Evolutionary conservation across 2,113 vertebrate species (phyloP), one percentile per base, ranked within the genome.

Genomic region (Austrofundulus limnaeus): DNA sequence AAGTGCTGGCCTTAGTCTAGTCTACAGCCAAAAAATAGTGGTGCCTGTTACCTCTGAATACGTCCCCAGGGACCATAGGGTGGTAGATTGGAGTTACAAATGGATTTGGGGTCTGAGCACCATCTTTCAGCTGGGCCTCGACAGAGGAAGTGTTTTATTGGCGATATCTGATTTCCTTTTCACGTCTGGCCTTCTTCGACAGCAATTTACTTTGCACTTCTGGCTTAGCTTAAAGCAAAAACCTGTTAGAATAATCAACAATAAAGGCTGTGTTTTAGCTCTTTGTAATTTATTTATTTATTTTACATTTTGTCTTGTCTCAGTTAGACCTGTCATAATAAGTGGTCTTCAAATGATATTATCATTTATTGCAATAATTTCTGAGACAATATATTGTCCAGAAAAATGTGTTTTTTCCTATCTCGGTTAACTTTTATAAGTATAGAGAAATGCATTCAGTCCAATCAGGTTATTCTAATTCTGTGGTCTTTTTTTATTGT

Each of bases 1-100:
- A 87, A 86, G 81, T 54, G 45, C 63, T 82, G 81, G 88, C 87
- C 85, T 88, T 83, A 56, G 76, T 25, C 69, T 53, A 21, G 41
- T 62, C 23, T 52, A 11, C 77, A 77, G 74, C 64, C 69, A 69
- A 66, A 48, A 39, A 57, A 64, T 47, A 53, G 66, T 61, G 72
- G 84, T 85, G 69, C 88, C 71, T 37, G 42, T 91, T 87, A 81
- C 81, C 61, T 66, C 42, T 21, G 55, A 61, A 70, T 54, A 49
- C 48, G 64, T 79, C 72, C 46, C 77, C 39, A 2, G 72, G 53
- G 70, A 80, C 45, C 58, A 34, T 41, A 65, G 50, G 60, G 60
- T 51, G 66, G 57, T 66, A 38, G 41, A 43, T 61, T 60, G 53
- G 73, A 80, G 55, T 57, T 11, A 25, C 70, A 65, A 76, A 70